Percentiles rank a stretch among this genome's conserved stretches.
phyloP scores from a whole-genome alignment of 2,797 vertebrate genomes.

The Sphaeramia orbicularis region DNA sequence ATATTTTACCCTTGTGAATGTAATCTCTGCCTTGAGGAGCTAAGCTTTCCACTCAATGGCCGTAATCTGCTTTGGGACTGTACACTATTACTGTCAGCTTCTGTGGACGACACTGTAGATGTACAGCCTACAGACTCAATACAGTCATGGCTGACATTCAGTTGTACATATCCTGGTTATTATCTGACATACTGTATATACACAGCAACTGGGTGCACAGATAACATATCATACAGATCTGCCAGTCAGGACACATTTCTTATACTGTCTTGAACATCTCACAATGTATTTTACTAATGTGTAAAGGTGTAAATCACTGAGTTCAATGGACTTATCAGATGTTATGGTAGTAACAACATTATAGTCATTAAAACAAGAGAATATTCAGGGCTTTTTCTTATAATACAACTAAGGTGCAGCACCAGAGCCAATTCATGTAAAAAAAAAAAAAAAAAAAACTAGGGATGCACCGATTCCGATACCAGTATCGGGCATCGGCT shows the following conservation, averaged over 20 bases:
- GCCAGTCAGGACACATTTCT: not conserved
- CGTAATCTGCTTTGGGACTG: slow-evolving; percentile 68
- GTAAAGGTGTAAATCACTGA: too few species aligned
- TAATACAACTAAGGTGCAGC: too few species aligned
- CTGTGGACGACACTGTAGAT: slow-evolving; percentile 29
- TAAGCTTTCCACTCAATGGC: slow-evolving; percentile 58
- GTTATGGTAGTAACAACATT: too few species aligned
- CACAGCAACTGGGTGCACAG: not conserved
- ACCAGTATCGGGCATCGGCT: too few species aligned
- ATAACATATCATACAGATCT: slow-evolving; percentile 12
- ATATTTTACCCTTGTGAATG: slow-evolving; percentile 28
- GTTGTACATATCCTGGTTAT: slow-evolving; percentile 23
- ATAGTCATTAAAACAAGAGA: too few species aligned
- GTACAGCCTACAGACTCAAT: slow-evolving; percentile 21
- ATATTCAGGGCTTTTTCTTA: too few species aligned
- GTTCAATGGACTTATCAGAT: too few species aligned
- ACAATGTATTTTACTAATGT: too few species aligned
- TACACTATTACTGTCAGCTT: slow-evolving; percentile 53
- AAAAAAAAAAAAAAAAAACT: too few species aligned
- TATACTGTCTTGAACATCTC: not conserved
- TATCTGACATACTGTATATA: slow-evolving; percentile 18
- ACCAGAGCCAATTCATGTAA: too few species aligned
- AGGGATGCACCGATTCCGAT: too few species aligned
- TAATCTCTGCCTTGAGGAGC: slow-evolving; percentile 55
- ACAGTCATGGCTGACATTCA: not conserved